phyloP scores from a whole-genome alignment of 2,797 vertebrate species.

The Holocentrus rufus region DNA sequence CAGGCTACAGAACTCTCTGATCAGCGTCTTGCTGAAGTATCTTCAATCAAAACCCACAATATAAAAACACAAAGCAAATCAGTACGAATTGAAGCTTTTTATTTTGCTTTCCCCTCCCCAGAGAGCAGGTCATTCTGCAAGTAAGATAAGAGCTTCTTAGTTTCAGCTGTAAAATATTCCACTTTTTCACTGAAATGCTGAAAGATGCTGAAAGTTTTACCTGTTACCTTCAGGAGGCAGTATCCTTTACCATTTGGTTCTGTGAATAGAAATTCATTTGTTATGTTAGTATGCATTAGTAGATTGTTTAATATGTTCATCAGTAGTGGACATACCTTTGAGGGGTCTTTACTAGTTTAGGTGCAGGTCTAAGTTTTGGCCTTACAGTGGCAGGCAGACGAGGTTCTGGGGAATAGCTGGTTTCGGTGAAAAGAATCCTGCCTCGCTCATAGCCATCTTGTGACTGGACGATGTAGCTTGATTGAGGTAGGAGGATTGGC shows the following conservation, averaged over 20 bases:
- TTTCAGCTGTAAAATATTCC: no score
- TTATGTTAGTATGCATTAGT: no score
- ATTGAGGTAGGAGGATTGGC: accelerated
- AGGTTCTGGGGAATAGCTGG: slow-evolving; percentile 2
- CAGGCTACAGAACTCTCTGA: no score
- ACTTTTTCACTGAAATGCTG: no score
- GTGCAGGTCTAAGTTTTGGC: background rate
- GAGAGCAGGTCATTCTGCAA: no score
- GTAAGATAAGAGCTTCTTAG: no score
- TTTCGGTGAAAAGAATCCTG: accelerated
- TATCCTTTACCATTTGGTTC: background rate
- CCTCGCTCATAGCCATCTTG: slow-evolving; percentile 11
- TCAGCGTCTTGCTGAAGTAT: no score
- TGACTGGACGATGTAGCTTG: slow-evolving; percentile 14
- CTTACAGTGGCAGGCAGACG: accelerated
- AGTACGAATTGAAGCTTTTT: no score
- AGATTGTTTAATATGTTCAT: background rate
- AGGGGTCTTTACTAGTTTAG: background rate
- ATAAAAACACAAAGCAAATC: no score
- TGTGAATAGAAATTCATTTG: slow-evolving; percentile 11
- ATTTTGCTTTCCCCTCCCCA: no score
- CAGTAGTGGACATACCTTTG: background rate
- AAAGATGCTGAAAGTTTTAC: no score
- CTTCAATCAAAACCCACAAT: no score
- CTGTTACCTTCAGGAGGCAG: background rate